phyloP scores from a whole-genome alignment of 1,140 invertebrate genomes.

The Drosophila punjabiensis region DNA sequence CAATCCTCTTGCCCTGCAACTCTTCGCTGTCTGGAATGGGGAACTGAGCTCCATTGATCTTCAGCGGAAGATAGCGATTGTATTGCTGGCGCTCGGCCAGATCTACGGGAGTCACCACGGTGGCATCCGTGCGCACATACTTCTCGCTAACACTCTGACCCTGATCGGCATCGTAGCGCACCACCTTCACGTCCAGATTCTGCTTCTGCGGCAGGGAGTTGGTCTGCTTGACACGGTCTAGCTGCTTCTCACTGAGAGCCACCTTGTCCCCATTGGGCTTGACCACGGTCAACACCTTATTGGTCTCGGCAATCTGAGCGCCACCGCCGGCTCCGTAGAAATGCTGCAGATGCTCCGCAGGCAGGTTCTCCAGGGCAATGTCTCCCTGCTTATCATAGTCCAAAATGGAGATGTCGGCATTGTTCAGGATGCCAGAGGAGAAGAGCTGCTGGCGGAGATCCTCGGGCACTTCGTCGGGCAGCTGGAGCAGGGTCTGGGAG shows the following conservation, averaged over 20 bases:
- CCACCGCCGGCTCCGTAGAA: slow-evolving; percentile 92
- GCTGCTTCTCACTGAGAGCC: slow-evolving; percentile 86
- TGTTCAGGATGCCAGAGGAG: slow-evolving; percentile 93
- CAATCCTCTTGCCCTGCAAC: slow-evolving; percentile 90
- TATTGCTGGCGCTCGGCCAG: slow-evolving; percentile 91
- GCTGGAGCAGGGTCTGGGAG: slow-evolving; percentile 86
- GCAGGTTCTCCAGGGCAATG: slow-evolving; percentile 92
- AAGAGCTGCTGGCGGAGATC: slow-evolving; percentile 93
- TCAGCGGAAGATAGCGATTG: slow-evolving; percentile 92
- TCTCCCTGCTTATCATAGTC: slow-evolving; percentile 96
- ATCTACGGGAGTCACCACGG: slow-evolving; percentile 90
- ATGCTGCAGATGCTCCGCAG: slow-evolving; percentile 94
- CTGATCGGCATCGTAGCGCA: slow-evolving; percentile 91
- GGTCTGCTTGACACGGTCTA: slow-evolving; percentile 85
- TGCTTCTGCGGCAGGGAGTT: slow-evolving; percentile 85
- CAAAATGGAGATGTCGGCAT: slow-evolving; percentile 93
- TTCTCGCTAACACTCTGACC: slow-evolving; percentile 90
- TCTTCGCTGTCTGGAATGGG: slow-evolving; percentile 91
- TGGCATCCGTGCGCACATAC: slow-evolving; percentile 91
- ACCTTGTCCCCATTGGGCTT: slow-evolving; percentile 88
- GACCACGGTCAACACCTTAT: slow-evolving; percentile 88
- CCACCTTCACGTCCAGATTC: slow-evolving; percentile 93
- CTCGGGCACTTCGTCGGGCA: slow-evolving; percentile 95
- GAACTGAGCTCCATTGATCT: slow-evolving; percentile 93
- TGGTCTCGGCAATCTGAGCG: slow-evolving; percentile 89